Percentiles rank a stretch among this genome's conserved stretches.
These are phyloP conservation scores for Chelon auratus DNA, from an alignment of 2,797 vertebrate genomes.

Conservation along the genomic window DNA sequence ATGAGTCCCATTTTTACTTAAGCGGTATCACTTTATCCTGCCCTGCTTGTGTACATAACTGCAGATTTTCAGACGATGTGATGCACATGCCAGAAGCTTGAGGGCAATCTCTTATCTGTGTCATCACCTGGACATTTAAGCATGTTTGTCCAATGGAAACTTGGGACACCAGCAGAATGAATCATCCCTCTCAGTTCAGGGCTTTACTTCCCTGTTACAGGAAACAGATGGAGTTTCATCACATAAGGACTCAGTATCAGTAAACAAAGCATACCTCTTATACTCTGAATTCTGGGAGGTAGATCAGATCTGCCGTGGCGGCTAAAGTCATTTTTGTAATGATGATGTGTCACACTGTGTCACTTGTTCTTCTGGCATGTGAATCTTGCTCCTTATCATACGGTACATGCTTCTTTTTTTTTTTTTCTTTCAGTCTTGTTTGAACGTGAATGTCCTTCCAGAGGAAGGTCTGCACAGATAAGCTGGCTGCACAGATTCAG, in stretches of 20 bases:
- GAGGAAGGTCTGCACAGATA: conserved; percentile 61
- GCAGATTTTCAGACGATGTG: background rate
- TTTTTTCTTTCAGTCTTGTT: conserved; percentile 46
- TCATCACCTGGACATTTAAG: conserved; percentile 66
- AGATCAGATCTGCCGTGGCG: conserved; percentile 37
- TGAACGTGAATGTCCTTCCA: conserved; percentile 49
- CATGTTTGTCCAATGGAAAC: conserved; percentile 68
- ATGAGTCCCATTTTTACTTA: background rate
- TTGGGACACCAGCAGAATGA: conserved; percentile 65
- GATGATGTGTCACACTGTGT: conserved; percentile 63
- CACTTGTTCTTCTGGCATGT: conserved; percentile 51
- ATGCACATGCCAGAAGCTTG: conserved; percentile 20
- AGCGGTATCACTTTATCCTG: conserved; percentile 7
- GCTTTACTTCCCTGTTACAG: conserved; percentile 71
- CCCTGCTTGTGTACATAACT: background rate
- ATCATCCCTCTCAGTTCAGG: conserved; percentile 63
- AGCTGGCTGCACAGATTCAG: conserved; percentile 69
- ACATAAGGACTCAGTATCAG: conserved; percentile 72
- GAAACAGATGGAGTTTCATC: conserved; percentile 78
- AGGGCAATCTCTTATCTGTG: conserved; percentile 38
- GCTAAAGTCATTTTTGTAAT: conserved; percentile 55
- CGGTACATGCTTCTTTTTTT: conserved; percentile 32
- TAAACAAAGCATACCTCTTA: conserved; percentile 74
- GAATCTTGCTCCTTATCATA: conserved; percentile 53
- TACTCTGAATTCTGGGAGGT: conserved; percentile 48